Percentiles rank a stretch among this genome's conserved stretches.
phyloP scores from a whole-genome alignment of 2,888 invertebrate genomes.

The Drosophila suboccidentalis region DNA sequence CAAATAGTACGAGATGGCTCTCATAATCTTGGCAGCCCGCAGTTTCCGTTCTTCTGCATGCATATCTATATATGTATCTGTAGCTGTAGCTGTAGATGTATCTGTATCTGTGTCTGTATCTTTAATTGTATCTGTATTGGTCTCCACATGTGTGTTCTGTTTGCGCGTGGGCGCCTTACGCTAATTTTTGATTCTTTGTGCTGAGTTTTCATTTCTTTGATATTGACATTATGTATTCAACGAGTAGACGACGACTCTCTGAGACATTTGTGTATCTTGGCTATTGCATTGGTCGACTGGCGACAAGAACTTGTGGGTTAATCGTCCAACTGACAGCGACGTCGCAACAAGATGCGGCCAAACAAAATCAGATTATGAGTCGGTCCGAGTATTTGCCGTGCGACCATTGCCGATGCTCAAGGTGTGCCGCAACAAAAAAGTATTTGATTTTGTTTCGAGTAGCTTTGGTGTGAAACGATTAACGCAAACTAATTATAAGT shows the following conservation, averaged over 20 bases:
- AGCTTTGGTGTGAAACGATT: conserved; percentile 21
- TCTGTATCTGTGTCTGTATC: conserved; percentile 11
- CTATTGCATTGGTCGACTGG: conserved; percentile 57
- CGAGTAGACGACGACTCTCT: conserved; percentile 20
- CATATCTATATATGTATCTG: conserved; percentile 20
- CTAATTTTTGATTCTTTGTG: conserved; percentile 62
- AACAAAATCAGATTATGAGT: conserved; percentile 75
- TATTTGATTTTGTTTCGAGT: conserved; percentile 19
- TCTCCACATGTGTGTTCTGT: conserved; percentile 25
- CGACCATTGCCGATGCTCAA: conserved; percentile 68
- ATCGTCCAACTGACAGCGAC: conserved; percentile 59
- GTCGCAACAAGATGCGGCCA: conserved; percentile 56
- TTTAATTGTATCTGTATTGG: conserved; percentile 30
- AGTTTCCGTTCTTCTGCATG: conserved; percentile 61
- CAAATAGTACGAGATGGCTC: conserved; percentile 30
- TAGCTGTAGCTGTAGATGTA: conserved; percentile 24
- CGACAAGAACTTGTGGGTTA: conserved; percentile 59
- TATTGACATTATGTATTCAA: conserved; percentile 47
- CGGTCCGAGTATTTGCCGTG: conserved; percentile 57
- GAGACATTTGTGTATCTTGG: conserved; percentile 50
- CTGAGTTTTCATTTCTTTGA: conserved; percentile 50
- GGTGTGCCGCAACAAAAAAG: conserved; percentile 49
- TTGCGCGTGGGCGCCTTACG: conserved; percentile 62
- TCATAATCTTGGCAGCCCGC: conserved; percentile 58
- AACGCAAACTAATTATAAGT: conserved; percentile 30